Percentiles rank a stretch among this genome's conserved stretches.
Evolutionary conservation across 2,113 vertebrate genomes (phyloP).

Genomic region (Microtus pennsylvanicus): DNA sequence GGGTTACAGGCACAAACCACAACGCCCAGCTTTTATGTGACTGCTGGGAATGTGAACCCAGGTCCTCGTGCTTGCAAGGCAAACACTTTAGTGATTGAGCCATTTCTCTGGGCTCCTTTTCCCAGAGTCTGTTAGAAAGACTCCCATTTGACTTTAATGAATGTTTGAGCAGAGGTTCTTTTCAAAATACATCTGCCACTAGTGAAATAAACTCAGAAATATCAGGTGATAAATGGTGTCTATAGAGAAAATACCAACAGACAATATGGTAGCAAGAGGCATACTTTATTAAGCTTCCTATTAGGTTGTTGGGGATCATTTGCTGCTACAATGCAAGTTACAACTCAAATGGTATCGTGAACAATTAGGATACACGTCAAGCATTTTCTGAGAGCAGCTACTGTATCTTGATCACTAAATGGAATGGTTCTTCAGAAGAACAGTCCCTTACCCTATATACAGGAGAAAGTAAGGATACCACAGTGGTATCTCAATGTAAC

Average conservation of each 20-base stretch:
- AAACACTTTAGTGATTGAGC: neutral
- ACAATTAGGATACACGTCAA: constrained; percentile 60
- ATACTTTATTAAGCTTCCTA: constrained; percentile 84
- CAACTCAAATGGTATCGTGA: constrained; percentile 56
- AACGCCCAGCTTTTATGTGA: neutral
- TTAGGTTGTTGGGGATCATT: constrained; percentile 31
- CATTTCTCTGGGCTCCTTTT: neutral
- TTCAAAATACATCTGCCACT: neutral
- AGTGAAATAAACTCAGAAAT: neutral
- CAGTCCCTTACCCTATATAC: constrained; percentile 87
- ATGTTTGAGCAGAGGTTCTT: neutral
- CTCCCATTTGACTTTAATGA: neutral
- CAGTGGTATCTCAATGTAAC: constrained; percentile 61
- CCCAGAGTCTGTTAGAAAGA: neutral
- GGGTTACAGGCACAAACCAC: neutral
- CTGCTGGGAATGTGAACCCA: too few relatives aligned
- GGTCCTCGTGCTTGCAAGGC: neutral
- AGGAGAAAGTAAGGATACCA: constrained; percentile 81
- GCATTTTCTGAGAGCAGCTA: constrained; percentile 80
- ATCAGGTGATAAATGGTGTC: neutral
- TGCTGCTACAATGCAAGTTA: constrained; percentile 45
- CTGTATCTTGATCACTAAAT: constrained; percentile 77
- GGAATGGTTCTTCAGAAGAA: constrained; percentile 85
- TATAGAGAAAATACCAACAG: constrained; percentile 51
- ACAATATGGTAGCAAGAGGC: neutral